Base-by-base conservation (phyloP, 2,113 vertebrate species). In the Mixornis gularis region DNA sequence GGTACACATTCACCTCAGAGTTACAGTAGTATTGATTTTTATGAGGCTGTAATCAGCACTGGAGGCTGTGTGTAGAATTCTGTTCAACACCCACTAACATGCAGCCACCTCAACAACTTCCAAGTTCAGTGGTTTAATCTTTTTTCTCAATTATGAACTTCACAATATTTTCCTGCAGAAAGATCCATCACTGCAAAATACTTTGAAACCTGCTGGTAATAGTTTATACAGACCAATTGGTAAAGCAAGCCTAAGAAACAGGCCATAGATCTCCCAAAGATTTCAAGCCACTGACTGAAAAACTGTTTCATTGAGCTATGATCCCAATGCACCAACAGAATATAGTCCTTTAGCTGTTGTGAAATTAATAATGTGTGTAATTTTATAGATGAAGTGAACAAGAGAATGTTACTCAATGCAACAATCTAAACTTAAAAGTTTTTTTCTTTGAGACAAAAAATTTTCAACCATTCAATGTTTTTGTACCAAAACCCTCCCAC, bases 181-280 rank as follows among this genome's bases (percentile, higher is more conserved):
- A 68, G 27, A 36, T 38, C n/a, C 0, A 0, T 69, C 0, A 1
- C 26, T 48, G 21, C 48, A 69, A 17, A n/a, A 20, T 40, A 52
- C 9, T 27, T 79, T 91, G 62, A 93, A 52, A 76, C 70, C 17
- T 62, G 34, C 41, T 52, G 25, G n/a, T 16, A 59, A 17, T 40
- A 34, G 8, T 51, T 90, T 80, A 62, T 55, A 48, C 9, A 36
- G 10, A 69, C 5, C 21, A 17, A 7, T 51, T 77, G 36, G 19
- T 56, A 68, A 84, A 89, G 10, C 13, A 71, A 81, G 9, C 13
- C 40, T 59, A 70, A 82, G 52, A 85, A 70, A 56, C 4, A 41
- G 9, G n/a, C 48, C 30, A 85, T 9, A 51, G 6, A 43, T 52
- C 26, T 63, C 40, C 32, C 36, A 69, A 51, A 18, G 8, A 63